phyloP scores from a whole-genome alignment of 1,140 invertebrate genomes.

The Zophobas atratus region DNA sequence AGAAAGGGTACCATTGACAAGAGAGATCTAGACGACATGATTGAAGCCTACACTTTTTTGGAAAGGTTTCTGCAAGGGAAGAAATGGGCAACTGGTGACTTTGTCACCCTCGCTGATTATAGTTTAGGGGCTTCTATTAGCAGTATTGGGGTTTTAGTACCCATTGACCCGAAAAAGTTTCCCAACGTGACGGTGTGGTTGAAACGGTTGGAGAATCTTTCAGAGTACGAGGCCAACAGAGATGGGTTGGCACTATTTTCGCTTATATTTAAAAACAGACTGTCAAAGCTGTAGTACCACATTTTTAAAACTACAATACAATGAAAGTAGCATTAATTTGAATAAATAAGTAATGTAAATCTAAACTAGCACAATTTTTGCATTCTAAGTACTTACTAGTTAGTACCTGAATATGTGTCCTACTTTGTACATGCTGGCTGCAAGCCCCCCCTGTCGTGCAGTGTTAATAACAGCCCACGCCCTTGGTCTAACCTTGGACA shows the following conservation, averaged over 20 bases:
- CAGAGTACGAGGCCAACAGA: too few species aligned
- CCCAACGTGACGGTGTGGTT: slow-evolving; percentile 57
- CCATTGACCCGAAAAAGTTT: slow-evolving; percentile 55
- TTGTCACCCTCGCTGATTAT: slow-evolving; percentile 71
- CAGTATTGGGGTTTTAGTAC: slow-evolving; percentile 64
- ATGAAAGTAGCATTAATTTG: too few species aligned
- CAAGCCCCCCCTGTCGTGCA: slow-evolving; percentile 71
- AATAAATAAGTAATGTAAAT: too few species aligned
- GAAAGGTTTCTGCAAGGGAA: slow-evolving; percentile 51
- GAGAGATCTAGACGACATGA: not conserved
- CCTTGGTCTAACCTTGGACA: slow-evolving; percentile 76
- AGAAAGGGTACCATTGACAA: not conserved
- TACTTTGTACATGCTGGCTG: slow-evolving; percentile 26
- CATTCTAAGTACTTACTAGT: not conserved
- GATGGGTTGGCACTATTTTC: too few species aligned
- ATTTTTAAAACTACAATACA: too few species aligned
- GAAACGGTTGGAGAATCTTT: too few species aligned
- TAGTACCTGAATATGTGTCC: slow-evolving; percentile 18
- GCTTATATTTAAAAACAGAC: too few species aligned
- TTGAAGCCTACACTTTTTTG: slow-evolving; percentile 50
- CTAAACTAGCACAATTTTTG: too few species aligned
- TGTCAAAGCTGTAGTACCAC: too few species aligned
- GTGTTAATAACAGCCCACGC: slow-evolving; percentile 74
- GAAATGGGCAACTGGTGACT: slow-evolving; percentile 63
- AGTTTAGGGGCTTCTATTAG: slow-evolving; percentile 62